A percentile compares a stretch with the other conserved stretches of the same genome.
These are phyloP conservation scores for Rallus limicola DNA, from an alignment of 2,113 vertebrate genomes.

Conservation along the genomic window DNA sequence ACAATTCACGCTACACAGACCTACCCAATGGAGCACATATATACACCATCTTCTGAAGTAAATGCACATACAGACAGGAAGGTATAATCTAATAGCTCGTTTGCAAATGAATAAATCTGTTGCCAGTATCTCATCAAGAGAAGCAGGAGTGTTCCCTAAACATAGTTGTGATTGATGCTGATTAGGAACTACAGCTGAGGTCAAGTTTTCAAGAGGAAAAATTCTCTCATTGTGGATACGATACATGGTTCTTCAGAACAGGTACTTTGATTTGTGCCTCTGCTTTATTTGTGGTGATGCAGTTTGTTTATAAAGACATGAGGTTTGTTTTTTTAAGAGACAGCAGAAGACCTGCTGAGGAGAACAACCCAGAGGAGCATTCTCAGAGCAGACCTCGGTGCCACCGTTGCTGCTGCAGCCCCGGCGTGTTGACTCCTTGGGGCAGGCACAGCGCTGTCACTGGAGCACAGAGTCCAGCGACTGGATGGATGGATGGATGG, in stretches of 20 bases:
- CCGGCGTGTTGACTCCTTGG: accelerated
- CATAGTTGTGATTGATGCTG: neutral
- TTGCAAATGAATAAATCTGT: neutral
- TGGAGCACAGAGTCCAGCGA: neutral
- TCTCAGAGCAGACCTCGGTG: accelerated
- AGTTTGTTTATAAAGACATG: no score
- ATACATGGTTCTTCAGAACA: neutral
- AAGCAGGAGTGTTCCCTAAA: neutral
- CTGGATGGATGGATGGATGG: neutral
- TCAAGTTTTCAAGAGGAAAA: neutral
- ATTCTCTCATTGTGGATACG: neutral
- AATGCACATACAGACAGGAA: neutral
- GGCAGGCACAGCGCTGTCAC: neutral
- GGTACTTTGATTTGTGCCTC: neutral
- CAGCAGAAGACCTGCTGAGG: neutral
- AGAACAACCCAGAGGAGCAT: neutral
- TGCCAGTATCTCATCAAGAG: neutral
- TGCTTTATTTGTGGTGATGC: neutral
- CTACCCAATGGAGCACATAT: neutral
- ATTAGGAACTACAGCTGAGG: neutral
- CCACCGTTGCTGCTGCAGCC: accelerated
- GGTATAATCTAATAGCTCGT: neutral
- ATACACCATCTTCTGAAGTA: neutral
- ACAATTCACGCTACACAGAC: neutral
- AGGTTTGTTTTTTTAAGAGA: neutral